These are phyloP conservation scores for Trematomus bernacchii DNA, from an alignment of 2,797 vertebrate genomes.

Conservation along the genomic window DNA sequence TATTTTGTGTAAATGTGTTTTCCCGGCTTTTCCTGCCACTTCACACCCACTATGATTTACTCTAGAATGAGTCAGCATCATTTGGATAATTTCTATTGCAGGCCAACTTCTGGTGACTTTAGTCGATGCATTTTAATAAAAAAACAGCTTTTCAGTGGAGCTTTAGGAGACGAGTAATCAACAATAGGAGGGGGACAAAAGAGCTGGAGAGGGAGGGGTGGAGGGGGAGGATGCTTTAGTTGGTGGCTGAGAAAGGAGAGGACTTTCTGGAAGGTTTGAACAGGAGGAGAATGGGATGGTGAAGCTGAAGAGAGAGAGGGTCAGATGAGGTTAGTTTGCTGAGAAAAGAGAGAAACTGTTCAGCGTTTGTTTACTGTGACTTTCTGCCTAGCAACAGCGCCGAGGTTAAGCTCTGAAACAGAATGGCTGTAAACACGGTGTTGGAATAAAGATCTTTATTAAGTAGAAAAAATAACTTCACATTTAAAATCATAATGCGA, in stretches of 20 bases:
- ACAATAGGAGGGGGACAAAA: slow-evolving; percentile 40
- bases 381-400: not conserved
- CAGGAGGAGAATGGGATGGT: slow-evolving; percentile 42
- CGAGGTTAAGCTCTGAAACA: not conserved
- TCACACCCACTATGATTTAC: no score
- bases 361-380: no score
- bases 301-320: slow-evolving; percentile 38
- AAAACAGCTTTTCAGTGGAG: not conserved
- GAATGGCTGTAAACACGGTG: not conserved
- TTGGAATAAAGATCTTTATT: slow-evolving; percentile 29
- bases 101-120: not conserved
- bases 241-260: slow-evolving; percentile 62
- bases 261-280: slow-evolving; percentile 52
- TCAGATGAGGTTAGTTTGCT: slow-evolving; percentile 34
- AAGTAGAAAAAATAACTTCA: slow-evolving; percentile 29
- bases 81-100: not conserved
- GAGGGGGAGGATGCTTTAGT: slow-evolving; percentile 54
- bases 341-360: not conserved
- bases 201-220: not conserved
- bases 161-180: slow-evolving; percentile 23
- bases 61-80: no score
- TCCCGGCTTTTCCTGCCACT: not conserved
- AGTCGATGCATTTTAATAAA: not conserved
- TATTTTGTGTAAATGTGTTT: not conserved
- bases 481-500: not conserved